A percentile compares a stretch with the other conserved stretches of the same genome.
Conservation (phyloP, 2,113 vertebrate species). For the Caretta caretta region DNA sequence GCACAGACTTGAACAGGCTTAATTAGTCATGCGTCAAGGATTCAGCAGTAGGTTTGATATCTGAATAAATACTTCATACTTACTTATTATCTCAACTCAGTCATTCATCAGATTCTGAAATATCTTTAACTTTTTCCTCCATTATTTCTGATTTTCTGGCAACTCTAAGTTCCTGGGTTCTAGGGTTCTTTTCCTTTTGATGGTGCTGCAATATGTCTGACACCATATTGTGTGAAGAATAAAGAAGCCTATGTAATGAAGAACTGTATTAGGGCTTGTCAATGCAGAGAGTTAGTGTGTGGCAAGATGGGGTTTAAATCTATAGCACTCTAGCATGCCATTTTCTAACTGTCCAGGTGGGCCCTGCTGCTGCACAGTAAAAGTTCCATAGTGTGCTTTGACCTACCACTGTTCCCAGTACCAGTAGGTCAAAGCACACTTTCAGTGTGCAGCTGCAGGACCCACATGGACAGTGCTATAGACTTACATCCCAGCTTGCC, state of each 20-base stretch:
- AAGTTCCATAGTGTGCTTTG: no score
- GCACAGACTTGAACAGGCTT: not conserved
- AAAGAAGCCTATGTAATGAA: not conserved
- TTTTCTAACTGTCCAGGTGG: no score
- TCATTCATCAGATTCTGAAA: not conserved
- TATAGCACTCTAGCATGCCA: no score
- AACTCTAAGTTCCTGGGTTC: not conserved
- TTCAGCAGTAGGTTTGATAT: not conserved
- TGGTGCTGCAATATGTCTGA: not conserved
- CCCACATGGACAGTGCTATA: no score
- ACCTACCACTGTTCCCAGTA: no score
- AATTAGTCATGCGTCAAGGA: slow-evolving; percentile 5
- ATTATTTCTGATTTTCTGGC: no score
- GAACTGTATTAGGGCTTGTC: not conserved
- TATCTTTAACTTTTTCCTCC: not conserved
- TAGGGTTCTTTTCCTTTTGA: not conserved
- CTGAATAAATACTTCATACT: not conserved
- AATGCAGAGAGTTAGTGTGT: not conserved
- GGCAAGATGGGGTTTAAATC: no score
- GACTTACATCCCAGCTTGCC: no score
- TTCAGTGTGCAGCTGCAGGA: no score
- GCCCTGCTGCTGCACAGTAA: no score
- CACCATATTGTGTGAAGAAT: not conserved
- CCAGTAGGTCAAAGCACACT: no score
- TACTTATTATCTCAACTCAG: not conserved